Base-by-base conservation (phyloP, 2,888 invertebrate species). In the Bibio marci region DNA sequence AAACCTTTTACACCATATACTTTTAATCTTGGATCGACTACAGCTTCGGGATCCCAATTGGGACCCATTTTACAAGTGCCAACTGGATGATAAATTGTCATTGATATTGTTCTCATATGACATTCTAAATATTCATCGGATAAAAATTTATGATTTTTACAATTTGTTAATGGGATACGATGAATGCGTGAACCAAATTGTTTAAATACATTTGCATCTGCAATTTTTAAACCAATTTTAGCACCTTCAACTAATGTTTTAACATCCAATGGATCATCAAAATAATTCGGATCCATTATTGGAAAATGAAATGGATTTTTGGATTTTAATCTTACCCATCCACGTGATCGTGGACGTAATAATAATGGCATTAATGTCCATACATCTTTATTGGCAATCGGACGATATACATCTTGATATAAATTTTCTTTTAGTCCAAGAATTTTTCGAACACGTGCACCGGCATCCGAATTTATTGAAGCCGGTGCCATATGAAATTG, bases 401-500 rank as follows among this genome's bases (percentile, higher is more conserved):
- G 86, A 37, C 71, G 70, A 52, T 77, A 87, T 10, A 87, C 82
- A 2, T 76, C 70, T 50, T 85, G 71, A 54, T 85, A 88, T 0
- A 87, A 57, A 39, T 76, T 73, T 42, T 87, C 86, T 30, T 81
- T 83, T 1, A 87, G 58, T 1, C 86, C 86, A 22, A 86, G 59
- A 19, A 85, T 79, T 63, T 85, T 74, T 55, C 74, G 64, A 1
- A 82, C 75, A 52, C 86, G 66, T 38, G 73, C 70, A 1, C 80
- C 80, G 40, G 73, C 76, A 52, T 86, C 86, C 0, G 85, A 83
- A 41, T 79, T 79, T 30, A 86, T 76, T 1, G 82, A 83, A 1
- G 90, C 86, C 2, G 90, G 88, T 2, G 88, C 87, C 79, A 91
- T 88, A 52, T 91, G 90, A 50, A 90, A 83, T 50, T 91, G 87